Conservation (phyloP, 2,888 invertebrate genomes). For the Stenodema calcarata region DNA sequence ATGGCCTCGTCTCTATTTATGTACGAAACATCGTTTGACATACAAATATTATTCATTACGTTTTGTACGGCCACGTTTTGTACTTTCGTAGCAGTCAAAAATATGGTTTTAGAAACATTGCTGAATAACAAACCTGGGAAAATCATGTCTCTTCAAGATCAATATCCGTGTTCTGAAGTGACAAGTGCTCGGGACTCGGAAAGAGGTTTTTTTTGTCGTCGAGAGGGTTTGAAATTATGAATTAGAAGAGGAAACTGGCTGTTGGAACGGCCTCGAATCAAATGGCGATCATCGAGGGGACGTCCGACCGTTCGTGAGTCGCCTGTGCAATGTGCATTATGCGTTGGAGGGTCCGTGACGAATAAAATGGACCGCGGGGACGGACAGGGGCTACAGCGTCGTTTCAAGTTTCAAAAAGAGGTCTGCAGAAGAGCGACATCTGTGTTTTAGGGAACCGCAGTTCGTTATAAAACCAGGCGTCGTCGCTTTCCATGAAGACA, state of each 20-base stretch:
- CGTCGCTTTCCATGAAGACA: background rate
- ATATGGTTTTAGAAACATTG: too few species aligned
- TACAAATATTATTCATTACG: too few species aligned
- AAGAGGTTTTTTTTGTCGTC: background rate
- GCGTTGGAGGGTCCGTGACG: background rate
- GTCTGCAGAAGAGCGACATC: background rate
- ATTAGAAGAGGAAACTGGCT: background rate
- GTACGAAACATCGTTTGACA: too few species aligned
- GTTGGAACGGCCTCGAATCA: background rate
- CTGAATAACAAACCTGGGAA: too few species aligned
- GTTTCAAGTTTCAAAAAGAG: background rate
- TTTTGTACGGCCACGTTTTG: too few species aligned
- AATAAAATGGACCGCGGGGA: background rate
- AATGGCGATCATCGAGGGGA: conserved; percentile 9
- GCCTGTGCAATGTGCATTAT: background rate
- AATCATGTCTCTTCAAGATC: too few species aligned
- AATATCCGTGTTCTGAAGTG: background rate
- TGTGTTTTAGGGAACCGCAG: background rate
- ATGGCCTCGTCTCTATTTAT: too few species aligned
- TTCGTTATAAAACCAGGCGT: background rate
- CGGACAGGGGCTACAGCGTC: background rate
- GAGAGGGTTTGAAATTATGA: background rate
- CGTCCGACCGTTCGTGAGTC: background rate
- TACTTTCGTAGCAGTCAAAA: too few species aligned
- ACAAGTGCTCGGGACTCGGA: background rate